Evolutionary conservation across 2,113 vertebrate genomes (phyloP).

Genomic region (Ictidomys tridecemlineatus): DNA sequence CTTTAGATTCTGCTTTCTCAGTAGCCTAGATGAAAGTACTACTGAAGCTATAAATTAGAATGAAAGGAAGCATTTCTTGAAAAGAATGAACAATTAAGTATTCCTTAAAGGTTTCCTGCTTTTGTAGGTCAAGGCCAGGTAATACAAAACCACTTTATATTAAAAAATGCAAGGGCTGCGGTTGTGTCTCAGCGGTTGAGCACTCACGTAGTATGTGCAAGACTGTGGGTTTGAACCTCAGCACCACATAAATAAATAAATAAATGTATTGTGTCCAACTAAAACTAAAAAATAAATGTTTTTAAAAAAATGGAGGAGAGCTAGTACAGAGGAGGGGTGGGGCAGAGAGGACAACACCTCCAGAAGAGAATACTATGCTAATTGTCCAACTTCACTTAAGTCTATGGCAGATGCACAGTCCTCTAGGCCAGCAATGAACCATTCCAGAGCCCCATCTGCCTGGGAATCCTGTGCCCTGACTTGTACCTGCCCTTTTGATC

Average conservation of each 20-base stretch:
- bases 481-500: background rate
- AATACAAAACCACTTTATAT: background rate
- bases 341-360: background rate
- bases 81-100: slow-evolving; percentile 54
- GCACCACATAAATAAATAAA: too few relatives aligned
- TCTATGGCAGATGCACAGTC: background rate
- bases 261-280: too few relatives aligned
- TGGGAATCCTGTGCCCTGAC: background rate
- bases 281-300: background rate
- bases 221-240: too few relatives aligned
- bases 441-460: background rate
- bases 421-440: background rate
- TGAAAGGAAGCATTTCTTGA: background rate
- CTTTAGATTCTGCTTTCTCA: slow-evolving; percentile 49
- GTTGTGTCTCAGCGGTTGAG: too few relatives aligned
- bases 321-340: background rate
- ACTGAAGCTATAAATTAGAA: slow-evolving; percentile 2
- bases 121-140: background rate
- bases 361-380: background rate
- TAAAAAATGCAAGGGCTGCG: background rate
- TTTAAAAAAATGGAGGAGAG: background rate
- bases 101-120: background rate
- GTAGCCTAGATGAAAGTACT: background rate
- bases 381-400: background rate
- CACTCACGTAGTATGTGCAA: too few relatives aligned